Evolutionary conservation across 2,888 invertebrate genomes (phyloP).

Genomic region (Platypus cylindrus): DNA sequence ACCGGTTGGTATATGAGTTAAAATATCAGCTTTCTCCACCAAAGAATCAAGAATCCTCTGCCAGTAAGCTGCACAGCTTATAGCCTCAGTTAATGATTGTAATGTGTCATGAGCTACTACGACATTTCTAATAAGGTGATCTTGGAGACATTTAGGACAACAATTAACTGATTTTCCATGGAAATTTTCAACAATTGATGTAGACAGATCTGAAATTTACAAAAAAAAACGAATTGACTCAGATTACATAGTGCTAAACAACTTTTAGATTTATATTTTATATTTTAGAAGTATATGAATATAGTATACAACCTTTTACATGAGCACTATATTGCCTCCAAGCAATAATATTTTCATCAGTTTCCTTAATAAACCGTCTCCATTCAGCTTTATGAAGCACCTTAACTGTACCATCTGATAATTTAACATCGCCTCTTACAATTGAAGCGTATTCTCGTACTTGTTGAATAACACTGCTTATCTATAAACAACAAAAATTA

Average conservation of each 20-base stretch:
- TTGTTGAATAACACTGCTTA: slow-evolving; percentile 24
- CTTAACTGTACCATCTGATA: slow-evolving; percentile 20
- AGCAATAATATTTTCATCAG: slow-evolving; percentile 25
- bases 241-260: not conserved
- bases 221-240: not conserved
- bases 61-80: slow-evolving; percentile 30
- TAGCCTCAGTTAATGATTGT: slow-evolving; percentile 28
- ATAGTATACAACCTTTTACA: slow-evolving; percentile 19
- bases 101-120: slow-evolving; percentile 28
- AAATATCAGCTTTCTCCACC: slow-evolving; percentile 23
- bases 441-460: slow-evolving; percentile 26
- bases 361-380: slow-evolving; percentile 25
- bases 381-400: slow-evolving; percentile 26
- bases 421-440: slow-evolving; percentile 23
- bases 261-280: not conserved
- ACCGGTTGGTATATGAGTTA: slow-evolving; percentile 17
- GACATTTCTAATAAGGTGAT: slow-evolving; percentile 28
- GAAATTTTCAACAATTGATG: slow-evolving; percentile 27
- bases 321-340: slow-evolving; percentile 30
- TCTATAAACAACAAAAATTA: slow-evolving; percentile 6
- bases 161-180: slow-evolving; percentile 27
- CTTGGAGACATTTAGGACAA: slow-evolving; percentile 30
- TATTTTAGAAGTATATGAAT: not conserved
- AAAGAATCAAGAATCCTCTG: slow-evolving; percentile 27
- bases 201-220: slow-evolving; percentile 21